Evolutionary conservation across 2,113 vertebrate species (phyloP).

Genomic region (Jacana jacana): DNA sequence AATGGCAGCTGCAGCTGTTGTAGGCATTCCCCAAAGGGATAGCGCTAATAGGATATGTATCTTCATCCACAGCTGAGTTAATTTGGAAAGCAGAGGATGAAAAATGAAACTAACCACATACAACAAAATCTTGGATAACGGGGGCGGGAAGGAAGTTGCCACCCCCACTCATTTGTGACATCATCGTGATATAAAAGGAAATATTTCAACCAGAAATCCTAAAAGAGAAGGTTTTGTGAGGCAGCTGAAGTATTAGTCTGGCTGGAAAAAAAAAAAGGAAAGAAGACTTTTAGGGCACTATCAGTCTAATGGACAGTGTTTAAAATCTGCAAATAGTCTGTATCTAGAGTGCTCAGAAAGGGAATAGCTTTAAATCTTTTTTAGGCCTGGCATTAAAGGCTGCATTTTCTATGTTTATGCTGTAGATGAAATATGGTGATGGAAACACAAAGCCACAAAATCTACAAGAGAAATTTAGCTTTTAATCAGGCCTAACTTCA

Average conservation of each 20-base stretch:
- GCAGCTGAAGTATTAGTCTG: background rate
- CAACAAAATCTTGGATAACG: background rate
- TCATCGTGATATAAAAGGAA: constrained; percentile 26
- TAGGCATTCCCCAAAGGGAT: constrained; percentile 51
- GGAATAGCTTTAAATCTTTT: constrained; percentile 1
- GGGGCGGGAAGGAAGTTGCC: background rate
- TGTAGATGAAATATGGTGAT: background rate
- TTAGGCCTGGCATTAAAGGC: background rate
- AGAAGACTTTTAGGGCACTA: background rate
- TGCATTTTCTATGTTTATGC: constrained; percentile 1
- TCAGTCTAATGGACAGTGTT: background rate
- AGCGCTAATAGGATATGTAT: constrained; percentile 57
- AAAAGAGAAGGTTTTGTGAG: background rate
- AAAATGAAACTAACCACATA: constrained; percentile 43
- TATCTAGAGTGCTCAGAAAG: background rate
- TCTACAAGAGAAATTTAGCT: background rate
- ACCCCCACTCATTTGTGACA: background rate
- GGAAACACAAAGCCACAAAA: background rate
- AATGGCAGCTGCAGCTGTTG: constrained; percentile 70
- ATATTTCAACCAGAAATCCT: constrained; percentile 10
- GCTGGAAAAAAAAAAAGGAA: background rate
- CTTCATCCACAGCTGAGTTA: constrained; percentile 61
- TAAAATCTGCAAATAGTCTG: background rate
- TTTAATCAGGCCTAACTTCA: background rate
- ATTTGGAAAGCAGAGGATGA: constrained; percentile 43